Evolutionary conservation across 2,797 vertebrate species (phyloP), one percentile per base, ranked within the genome.

Genomic region (Chelon auratus): DNA sequence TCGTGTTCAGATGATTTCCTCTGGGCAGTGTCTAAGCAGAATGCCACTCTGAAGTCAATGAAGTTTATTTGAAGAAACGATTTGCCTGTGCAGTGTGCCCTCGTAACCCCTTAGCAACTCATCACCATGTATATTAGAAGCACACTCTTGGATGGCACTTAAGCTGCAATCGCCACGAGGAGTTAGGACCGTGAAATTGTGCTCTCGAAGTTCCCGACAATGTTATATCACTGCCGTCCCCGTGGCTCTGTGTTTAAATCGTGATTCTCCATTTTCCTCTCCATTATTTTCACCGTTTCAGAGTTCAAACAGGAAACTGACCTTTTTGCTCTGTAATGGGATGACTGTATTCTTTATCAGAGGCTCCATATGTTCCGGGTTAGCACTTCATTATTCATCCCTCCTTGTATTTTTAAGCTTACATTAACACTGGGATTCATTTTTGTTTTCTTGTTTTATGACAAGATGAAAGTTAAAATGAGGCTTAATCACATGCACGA

Each of bases 41-140:
- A 51, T 77, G 82, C 62, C 68, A 54, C 63, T 88, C 62, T 62
- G 51, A 72, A 92, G 72, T 77, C 81, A 78, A 48, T 86, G 75
- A 68, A 84, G 82, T 90, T 90, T 81, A 84, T 90, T 88, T 84
- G 82, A 84, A 87, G 84, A 77, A 22, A 84, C 54, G 50, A 85
- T 88, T 82, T 77, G 76, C 66, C 71, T 51, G 68, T 4, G 52
- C 74, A 43, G 62, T 75, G 62, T 75, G 68, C 65, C 84, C 84
- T 72, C 73, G 81, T 83, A 86, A 89, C 84, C 89, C 81, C 58
- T 70, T 78, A 86, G 87, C 86, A 82, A 89, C 86, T 90, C 87
- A 91, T 92, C 90, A 84, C 68, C 84, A 90, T 91, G 87, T 86
- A 83, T 89, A 91, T 92, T 89, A 92, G 88, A 89, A 84, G 80